phyloP scores from a whole-genome alignment of 2,113 vertebrate genomes.

The Pycnonotus jocosus region DNA sequence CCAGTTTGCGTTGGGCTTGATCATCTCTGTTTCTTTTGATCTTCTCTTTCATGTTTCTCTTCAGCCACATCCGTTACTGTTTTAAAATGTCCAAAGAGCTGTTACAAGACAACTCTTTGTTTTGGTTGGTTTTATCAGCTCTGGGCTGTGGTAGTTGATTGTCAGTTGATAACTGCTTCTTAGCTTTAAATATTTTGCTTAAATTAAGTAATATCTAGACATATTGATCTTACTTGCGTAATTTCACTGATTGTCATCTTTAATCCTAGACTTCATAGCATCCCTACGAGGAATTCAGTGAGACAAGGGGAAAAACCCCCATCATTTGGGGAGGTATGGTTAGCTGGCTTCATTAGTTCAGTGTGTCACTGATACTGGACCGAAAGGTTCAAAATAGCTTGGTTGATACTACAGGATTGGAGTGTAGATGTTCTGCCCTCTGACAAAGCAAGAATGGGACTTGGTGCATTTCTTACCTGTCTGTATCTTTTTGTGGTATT shows the following conservation, averaged over 20 bases:
- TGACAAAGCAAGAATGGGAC: not conserved
- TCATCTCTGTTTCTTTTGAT: not conserved
- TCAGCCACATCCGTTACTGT: not conserved
- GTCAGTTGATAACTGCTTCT: not conserved
- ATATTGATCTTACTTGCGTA: not conserved
- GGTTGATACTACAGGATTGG: not conserved
- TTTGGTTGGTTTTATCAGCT: not conserved
- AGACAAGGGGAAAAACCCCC: rapidly evolving
- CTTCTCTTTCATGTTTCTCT: not conserved
- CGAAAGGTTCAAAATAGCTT: not conserved
- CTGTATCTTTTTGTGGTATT: not conserved
- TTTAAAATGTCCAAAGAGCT: not conserved
- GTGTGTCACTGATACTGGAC: not conserved
- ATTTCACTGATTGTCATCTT: not conserved
- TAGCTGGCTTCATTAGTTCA: not conserved
- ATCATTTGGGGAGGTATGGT: not conserved
- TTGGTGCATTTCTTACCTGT: not conserved
- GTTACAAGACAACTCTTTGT: not conserved
- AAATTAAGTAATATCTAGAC: not conserved
- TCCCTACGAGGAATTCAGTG: not conserved
- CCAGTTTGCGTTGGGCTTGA: not conserved
- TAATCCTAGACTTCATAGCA: not conserved
- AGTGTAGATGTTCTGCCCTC: not conserved
- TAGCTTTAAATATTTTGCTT: not conserved
- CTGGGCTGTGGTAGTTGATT: not conserved